These are phyloP conservation scores for Anoplius nigerrimus DNA, from an alignment of 2,888 invertebrate genomes.

Conservation along the genomic window DNA sequence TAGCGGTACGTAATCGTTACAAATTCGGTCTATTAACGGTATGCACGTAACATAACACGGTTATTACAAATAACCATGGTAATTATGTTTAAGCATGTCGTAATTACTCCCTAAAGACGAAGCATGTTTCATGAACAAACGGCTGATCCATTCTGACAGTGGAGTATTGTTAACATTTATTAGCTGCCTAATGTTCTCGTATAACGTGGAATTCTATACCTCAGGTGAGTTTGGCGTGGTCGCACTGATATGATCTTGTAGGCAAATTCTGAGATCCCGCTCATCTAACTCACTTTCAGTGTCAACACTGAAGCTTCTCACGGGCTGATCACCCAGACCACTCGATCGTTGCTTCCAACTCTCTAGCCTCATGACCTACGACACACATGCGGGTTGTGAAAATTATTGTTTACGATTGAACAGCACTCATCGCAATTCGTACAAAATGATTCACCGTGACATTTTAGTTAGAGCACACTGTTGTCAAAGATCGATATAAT, in stretches of 20 bases:
- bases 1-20: conserved; percentile 43
- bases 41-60: conserved; percentile 48
- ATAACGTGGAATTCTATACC: conserved; percentile 53
- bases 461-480: too few species aligned
- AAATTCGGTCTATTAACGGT: conserved; percentile 22
- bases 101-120: conserved; percentile 42
- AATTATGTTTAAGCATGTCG: conserved; percentile 45
- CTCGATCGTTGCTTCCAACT: conserved; percentile 77
- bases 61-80: conserved; percentile 36
- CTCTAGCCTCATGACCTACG: conserved; percentile 85
- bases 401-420: not conserved
- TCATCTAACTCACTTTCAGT: conserved; percentile 78
- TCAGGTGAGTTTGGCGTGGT: conserved; percentile 57
- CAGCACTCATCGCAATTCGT: too few species aligned
- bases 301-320: conserved; percentile 73
- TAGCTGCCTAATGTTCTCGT: conserved; percentile 54
- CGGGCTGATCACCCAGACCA: conserved; percentile 64
- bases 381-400: conserved; percentile 28
- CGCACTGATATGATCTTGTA: conserved; percentile 68
- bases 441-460: too few species aligned
- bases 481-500: too few species aligned
- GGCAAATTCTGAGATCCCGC: conserved; percentile 71
- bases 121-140: conserved; percentile 47
- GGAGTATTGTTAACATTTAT: conserved; percentile 41
- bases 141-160: conserved; percentile 40